Conservation (phyloP, 2,797 vertebrate species). For the Pogonophryne albipinna region DNA sequence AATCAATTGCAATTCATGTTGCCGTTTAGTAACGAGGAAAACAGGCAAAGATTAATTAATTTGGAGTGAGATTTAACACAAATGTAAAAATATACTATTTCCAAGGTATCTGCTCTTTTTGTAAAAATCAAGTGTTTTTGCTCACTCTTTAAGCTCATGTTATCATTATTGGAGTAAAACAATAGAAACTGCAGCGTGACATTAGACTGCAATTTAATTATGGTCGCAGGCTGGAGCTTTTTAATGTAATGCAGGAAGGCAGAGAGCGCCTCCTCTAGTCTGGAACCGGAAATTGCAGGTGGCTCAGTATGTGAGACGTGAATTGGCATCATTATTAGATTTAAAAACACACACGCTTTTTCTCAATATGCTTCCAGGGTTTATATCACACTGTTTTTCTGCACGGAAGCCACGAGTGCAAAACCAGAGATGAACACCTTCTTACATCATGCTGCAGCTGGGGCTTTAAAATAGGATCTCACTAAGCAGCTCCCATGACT, state of each 20-base stretch:
- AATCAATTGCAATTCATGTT: neutral
- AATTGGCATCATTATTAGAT: neutral
- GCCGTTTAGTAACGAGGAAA: neutral
- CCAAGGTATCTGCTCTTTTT: neutral
- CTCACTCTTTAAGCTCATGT: neutral
- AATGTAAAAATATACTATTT: neutral
- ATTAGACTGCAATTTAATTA: constrained; percentile 61
- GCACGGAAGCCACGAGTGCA: constrained; percentile 4
- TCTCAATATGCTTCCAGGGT: neutral
- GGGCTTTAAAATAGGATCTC: constrained; percentile 26
- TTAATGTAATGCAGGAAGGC: constrained; percentile 23
- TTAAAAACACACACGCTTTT: neutral
- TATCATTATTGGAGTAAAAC: constrained; percentile 8
- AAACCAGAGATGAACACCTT: constrained; percentile 14
- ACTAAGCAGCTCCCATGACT: neutral
- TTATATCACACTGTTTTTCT: constrained; percentile 4
- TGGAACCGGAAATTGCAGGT: constrained; percentile 30
- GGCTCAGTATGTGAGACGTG: neutral
- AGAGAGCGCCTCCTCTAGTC: constrained; percentile 67
- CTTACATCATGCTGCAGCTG: constrained; percentile 42
- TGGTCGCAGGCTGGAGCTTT: constrained; percentile 44
- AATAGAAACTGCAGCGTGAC: constrained; percentile 45
- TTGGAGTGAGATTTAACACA: constrained; percentile 14
- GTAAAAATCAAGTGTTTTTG: neutral
- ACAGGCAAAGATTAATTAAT: constrained; percentile 28